Percentiles rank a stretch among this genome's conserved stretches.
phyloP scores from a whole-genome alignment of 2,888 invertebrate species.

The Agrochola macilenta region DNA sequence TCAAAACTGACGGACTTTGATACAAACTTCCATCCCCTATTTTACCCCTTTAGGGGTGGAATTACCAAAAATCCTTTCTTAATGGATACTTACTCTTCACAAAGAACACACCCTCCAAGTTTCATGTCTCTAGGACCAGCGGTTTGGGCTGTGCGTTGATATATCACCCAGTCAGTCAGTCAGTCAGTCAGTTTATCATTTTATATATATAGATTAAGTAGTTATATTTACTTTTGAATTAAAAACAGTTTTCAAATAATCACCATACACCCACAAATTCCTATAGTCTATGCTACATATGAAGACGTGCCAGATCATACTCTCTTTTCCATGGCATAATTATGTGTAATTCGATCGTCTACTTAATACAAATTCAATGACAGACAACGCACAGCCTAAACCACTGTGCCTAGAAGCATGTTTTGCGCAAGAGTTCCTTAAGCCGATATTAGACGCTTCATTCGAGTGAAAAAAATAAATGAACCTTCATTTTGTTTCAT shows the following conservation, averaged over 20 bases:
- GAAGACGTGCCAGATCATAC: neutral
- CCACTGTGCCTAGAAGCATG: neutral
- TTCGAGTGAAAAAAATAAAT: too few relatives aligned
- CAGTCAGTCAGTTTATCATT: too few relatives aligned
- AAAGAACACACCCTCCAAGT: too few relatives aligned
- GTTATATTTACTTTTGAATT: neutral
- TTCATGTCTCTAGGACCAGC: too few relatives aligned
- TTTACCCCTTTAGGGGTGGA: too few relatives aligned
- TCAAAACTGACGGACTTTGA: too few relatives aligned
- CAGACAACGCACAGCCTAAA: neutral
- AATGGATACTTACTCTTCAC: too few relatives aligned
- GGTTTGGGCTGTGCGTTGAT: too few relatives aligned
- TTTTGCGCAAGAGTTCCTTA: neutral
- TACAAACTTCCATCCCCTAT: too few relatives aligned
- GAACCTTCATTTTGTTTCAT: neutral
- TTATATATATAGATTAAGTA: too few relatives aligned
- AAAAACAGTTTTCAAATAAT: neutral
- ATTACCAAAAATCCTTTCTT: too few relatives aligned
- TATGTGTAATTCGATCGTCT: neutral
- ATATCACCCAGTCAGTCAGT: too few relatives aligned
- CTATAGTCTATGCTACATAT: neutral
- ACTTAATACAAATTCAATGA: neutral
- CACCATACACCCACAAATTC: neutral
- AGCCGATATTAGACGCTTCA: neutral
- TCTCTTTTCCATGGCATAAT: neutral